These are phyloP conservation scores for Limanda limanda DNA, from an alignment of 2,113 vertebrate species.

Conservation along the genomic window DNA sequence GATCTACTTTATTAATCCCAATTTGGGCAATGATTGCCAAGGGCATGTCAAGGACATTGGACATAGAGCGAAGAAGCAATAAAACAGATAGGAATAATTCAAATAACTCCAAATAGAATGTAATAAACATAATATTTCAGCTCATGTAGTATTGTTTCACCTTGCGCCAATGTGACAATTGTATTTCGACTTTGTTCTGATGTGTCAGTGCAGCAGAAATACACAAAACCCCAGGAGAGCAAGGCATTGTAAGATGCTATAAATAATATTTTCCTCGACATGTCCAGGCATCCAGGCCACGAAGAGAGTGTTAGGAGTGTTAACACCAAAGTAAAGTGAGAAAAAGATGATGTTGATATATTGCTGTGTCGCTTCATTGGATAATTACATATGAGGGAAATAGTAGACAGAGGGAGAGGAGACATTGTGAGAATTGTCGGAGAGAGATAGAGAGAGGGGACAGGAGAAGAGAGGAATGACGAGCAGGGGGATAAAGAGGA, in stretches of 20 bases:
- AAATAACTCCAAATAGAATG: too few species aligned
- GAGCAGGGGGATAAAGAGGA: slow-evolving; percentile 31
- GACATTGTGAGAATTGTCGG: not conserved
- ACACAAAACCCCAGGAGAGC: slow-evolving; percentile 12
- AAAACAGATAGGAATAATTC: too few species aligned
- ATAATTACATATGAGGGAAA: slow-evolving; percentile 39
- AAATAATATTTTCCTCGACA: not conserved
- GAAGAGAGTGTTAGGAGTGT: slow-evolving; percentile 1
- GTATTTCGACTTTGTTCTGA: slow-evolving; percentile 2
- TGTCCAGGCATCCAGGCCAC: slow-evolving; percentile 7
- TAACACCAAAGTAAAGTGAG: slow-evolving; percentile 22
- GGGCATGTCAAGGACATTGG: too few species aligned
- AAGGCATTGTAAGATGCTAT: not conserved
- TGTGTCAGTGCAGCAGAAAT: not conserved
- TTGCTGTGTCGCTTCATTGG: slow-evolving; percentile 31
- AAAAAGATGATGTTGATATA: slow-evolving; percentile 11
- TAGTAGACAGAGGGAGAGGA: slow-evolving; percentile 22
- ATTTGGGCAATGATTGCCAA: too few species aligned
- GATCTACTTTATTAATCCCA: too few species aligned
- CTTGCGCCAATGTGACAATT: slow-evolving; percentile 9
- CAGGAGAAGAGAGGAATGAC: slow-evolving; percentile 5
- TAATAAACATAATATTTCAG: not conserved
- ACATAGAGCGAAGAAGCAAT: too few species aligned
- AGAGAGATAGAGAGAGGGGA: slow-evolving; percentile 11
- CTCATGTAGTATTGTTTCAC: not conserved